phyloP scores from a whole-genome alignment of 2,113 vertebrate genomes.

The Bubo scandiacus region DNA sequence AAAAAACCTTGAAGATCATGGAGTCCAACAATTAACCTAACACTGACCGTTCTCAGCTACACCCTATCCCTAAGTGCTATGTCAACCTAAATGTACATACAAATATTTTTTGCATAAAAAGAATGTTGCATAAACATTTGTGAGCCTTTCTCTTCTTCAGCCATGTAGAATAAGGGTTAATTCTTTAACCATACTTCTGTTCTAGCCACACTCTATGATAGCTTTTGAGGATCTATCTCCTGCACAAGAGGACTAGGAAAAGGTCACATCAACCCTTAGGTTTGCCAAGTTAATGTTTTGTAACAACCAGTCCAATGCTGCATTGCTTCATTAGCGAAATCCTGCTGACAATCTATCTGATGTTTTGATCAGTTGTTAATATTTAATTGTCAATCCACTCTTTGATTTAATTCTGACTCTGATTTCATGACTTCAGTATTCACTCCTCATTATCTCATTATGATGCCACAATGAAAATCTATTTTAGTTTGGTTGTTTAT shows the following conservation, averaged over 20 bases:
- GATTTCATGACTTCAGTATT: background rate
- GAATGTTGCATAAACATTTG: background rate
- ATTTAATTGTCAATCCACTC: slow-evolving; percentile 18
- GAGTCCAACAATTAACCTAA: no score
- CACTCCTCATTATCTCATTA: background rate
- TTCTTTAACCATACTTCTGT: background rate
- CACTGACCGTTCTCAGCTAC: no score
- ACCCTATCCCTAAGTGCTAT: no score
- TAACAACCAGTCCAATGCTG: background rate
- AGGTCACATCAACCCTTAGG: background rate
- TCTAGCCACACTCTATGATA: background rate
- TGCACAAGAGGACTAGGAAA: background rate
- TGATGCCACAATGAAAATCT: background rate
- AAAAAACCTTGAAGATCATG: no score
- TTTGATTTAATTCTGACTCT: background rate
- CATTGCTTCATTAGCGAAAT: slow-evolving; percentile 17
- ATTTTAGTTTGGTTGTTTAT: background rate
- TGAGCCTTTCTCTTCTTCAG: background rate
- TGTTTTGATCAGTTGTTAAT: slow-evolving; percentile 39
- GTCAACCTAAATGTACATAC: background rate
- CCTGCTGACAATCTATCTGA: background rate
- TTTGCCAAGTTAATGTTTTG: background rate
- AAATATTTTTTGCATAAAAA: background rate
- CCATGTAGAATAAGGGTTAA: background rate
- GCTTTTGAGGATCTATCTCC: background rate